These are phyloP conservation scores for Celastrina argiolus DNA, from an alignment of 2,888 invertebrate genomes.

Conservation along the genomic window DNA sequence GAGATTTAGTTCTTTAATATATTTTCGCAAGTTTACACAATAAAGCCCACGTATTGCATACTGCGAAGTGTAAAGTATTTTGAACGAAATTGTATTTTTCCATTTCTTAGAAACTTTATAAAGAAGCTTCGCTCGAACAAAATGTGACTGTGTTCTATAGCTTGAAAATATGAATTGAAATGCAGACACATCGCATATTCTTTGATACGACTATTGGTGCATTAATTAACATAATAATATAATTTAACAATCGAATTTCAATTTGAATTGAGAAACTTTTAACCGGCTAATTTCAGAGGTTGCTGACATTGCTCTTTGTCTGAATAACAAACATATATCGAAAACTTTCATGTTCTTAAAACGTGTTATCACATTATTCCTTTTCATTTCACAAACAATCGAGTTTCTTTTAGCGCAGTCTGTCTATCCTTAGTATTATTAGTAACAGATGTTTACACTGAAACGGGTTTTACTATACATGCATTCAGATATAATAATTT, in stretches of 20 bases:
- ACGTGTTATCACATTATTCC: not conserved
- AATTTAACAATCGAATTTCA: not conserved
- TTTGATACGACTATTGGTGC: not conserved
- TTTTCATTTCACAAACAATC: constrained; percentile 6
- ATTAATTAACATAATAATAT: not conserved
- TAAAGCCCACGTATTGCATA: not conserved
- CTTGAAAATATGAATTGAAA: not conserved
- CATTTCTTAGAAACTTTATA: not conserved
- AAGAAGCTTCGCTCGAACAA: not conserved
- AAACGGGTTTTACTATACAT: not conserved
- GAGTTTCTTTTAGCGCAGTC: constrained; percentile 5
- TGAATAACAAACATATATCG: not conserved
- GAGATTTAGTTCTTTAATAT: not conserved
- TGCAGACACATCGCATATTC: not conserved
- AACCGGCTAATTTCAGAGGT: not conserved
- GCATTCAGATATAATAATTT: constrained; percentile 9
- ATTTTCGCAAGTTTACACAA: not conserved
- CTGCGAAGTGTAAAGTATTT: not conserved
- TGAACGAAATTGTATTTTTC: not conserved
- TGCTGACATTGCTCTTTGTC: not conserved
- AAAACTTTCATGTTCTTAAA: not conserved
- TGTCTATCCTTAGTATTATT: constrained; percentile 12
- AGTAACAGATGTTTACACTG: constrained; percentile 12
- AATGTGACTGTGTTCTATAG: not conserved
- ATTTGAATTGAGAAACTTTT: not conserved